Base-by-base conservation (phyloP, 2,113 vertebrate genomes). In the Epinephelus fuscoguttatus region DNA sequence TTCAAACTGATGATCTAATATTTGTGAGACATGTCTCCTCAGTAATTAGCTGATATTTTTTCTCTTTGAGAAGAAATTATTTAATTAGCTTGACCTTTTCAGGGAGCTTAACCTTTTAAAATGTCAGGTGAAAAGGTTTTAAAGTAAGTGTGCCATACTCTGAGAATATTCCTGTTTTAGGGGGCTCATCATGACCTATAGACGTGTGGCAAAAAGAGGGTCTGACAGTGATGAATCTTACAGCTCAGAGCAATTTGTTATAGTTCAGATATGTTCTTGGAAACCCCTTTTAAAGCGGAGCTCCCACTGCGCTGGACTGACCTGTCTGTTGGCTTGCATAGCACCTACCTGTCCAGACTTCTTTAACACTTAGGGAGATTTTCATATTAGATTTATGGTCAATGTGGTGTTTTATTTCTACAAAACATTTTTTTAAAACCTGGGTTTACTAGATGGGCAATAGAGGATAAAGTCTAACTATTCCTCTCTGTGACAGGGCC, bases 71-170 rank as follows among this genome's bases (percentile, higher is more conserved):
- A 74, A 73, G 66, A 90, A 84, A 91, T 91, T 87, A 85, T 92
- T 88, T 94, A 93, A 94, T 94, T 91, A 94, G 84, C 78, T 88
- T 94, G 90, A 84, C 93, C 91, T 94, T 95, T 95, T 67, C 40
- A 30, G 62, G 30, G 67, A 91, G 87, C 89, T 92, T 92, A 95
- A 94, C 92, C 93, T 94, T 95, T 94, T 63, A 42, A 94, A 95
- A 95, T 93, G 94, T 92, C 91, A 94, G 89, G 86, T 93, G 77
- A 87, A 78, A 71, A 87, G 84, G 73, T 89, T 91, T 89, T 93
- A 81, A 90, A 89, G 88, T 75, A 93, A 93, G 89, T 90, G 85
- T 86, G 84, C 76, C 84, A 85, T 73, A 88, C 84, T 91, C 78
- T 88, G 75, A 30, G 82, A 88, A 89, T 75, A 85, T 63, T 80